These are phyloP conservation scores for Bimastos eiseni DNA, from an alignment of 2,888 invertebrate genomes.

Conservation along the genomic window DNA sequence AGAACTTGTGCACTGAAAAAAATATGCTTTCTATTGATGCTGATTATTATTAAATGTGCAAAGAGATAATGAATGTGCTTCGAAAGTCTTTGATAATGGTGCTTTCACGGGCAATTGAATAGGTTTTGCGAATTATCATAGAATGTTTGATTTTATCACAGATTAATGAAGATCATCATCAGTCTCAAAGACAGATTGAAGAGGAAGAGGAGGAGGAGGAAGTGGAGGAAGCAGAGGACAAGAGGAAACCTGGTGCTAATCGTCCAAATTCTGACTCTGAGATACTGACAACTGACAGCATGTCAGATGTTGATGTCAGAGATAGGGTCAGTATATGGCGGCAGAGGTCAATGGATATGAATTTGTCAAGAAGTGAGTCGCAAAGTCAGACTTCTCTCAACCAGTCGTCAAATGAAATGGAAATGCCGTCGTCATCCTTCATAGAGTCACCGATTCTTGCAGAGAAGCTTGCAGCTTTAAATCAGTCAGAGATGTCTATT, in stretches of 20 bases:
- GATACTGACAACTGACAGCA: slow-evolving; percentile 14
- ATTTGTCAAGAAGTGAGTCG: not conserved
- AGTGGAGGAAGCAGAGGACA: not conserved
- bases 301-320: not conserved
- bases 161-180: slow-evolving; percentile 1
- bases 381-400: not conserved
- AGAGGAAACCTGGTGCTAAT: not conserved
- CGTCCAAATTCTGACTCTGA: not conserved
- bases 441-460: not conserved
- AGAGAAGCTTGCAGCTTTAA: not conserved
- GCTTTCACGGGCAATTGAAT: no score
- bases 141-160: not conserved
- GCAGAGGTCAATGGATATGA: not conserved
- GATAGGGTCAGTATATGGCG: not conserved
- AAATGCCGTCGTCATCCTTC: not conserved
- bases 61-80: not conserved
- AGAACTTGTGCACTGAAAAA: not conserved
- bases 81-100: not conserved
- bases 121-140: not conserved
- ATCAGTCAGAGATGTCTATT: not conserved
- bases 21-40: not conserved
- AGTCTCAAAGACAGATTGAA: not conserved
- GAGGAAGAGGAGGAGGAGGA: slow-evolving; percentile 3
- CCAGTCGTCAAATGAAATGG: not conserved
- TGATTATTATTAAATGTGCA: not conserved